phyloP scores from a whole-genome alignment of 2,113 vertebrate species.

The Bambusicola thoracicus region DNA sequence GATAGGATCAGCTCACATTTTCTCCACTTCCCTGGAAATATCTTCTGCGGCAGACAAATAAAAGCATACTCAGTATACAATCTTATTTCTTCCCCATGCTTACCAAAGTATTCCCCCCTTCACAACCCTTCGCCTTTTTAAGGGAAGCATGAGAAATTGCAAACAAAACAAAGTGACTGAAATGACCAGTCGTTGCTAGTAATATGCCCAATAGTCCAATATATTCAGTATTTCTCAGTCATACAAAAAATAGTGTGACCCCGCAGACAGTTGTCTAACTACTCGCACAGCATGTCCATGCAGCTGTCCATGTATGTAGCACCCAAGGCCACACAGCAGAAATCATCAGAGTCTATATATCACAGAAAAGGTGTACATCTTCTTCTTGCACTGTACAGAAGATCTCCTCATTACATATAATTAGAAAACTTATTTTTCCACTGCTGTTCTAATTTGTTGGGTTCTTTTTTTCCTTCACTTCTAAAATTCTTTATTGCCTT shows the following conservation, averaged over 20 bases:
- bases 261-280: not conserved
- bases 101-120: not conserved
- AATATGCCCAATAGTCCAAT: not conserved
- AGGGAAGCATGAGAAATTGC: not conserved
- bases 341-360: not conserved
- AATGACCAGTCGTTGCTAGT: not conserved
- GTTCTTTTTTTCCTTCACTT: not conserved
- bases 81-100: not conserved
- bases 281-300: accelerated
- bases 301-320: not conserved
- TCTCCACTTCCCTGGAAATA: not conserved
- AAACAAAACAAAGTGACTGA: not conserved
- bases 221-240: not conserved
- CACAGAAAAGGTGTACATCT: not conserved
- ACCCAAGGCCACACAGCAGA: not conserved
- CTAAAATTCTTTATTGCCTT: conserved; percentile 15
- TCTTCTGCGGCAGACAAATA: not conserved
- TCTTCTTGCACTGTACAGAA: not conserved
- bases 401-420: conserved; percentile 16
- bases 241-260: not conserved
- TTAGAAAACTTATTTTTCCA: conserved; percentile 47
- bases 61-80: not conserved
- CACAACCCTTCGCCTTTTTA: not conserved
- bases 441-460: conserved; percentile 26
- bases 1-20: not conserved